A percentile compares a stretch with the other conserved stretches of the same genome.
These are phyloP conservation scores for Pectinophora gossypiella DNA, from an alignment of 1,140 invertebrate species.

Conservation along the genomic window DNA sequence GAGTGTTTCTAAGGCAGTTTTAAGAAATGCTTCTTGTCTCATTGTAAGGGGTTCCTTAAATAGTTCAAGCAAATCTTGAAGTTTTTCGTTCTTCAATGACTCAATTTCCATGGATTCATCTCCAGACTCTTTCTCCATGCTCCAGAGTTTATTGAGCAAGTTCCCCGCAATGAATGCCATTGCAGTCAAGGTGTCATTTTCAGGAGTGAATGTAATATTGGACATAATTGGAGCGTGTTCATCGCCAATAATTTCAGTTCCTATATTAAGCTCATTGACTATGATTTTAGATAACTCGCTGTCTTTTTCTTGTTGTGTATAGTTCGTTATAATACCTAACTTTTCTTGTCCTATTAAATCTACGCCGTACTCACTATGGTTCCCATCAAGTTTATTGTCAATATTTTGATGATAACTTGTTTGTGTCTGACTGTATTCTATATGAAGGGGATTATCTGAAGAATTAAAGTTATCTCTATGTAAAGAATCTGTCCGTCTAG, in stretches of 20 bases:
- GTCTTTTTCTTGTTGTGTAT: constrained; percentile 43
- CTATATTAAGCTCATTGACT: constrained; percentile 53
- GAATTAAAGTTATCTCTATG: constrained; percentile 23
- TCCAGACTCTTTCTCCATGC: constrained; percentile 48
- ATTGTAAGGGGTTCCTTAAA: constrained; percentile 61
- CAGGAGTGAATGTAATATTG: constrained; percentile 62
- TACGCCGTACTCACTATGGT: constrained; percentile 24
- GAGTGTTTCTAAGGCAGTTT: constrained; percentile 52
- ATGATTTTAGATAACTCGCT: constrained; percentile 52
- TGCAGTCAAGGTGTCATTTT: constrained; percentile 61
- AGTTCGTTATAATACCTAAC: constrained; percentile 38
- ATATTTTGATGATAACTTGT: constrained; percentile 40
- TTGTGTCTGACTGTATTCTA: constrained; percentile 42
- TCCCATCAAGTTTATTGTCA: constrained; percentile 54
- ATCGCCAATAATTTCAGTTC: constrained; percentile 51
- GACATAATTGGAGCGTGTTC: constrained; percentile 40
- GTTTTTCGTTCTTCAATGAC: constrained; percentile 57
- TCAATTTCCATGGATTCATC: constrained; percentile 45
- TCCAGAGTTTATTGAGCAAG: constrained; percentile 59
- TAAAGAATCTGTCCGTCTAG: constrained; percentile 27
- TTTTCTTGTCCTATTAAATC: constrained; percentile 23
- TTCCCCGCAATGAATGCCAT: constrained; percentile 65
- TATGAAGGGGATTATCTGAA: constrained; percentile 30
- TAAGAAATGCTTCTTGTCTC: constrained; percentile 56
- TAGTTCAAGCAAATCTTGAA: constrained; percentile 50